Conservation (phyloP, 2,113 vertebrate genomes). For the Sapajus apella region DNA sequence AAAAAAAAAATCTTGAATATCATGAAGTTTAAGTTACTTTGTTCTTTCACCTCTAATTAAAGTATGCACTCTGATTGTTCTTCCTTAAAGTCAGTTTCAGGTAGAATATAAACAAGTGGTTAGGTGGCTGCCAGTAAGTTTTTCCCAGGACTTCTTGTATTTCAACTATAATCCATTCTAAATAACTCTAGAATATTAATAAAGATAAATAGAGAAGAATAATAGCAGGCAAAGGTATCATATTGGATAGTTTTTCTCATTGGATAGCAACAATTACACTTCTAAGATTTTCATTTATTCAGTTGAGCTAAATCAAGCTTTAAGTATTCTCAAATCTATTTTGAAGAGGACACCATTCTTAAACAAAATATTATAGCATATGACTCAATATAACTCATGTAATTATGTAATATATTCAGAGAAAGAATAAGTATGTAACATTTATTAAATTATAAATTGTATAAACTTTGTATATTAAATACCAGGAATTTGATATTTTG, state of each 20-base stretch:
- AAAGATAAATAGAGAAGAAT: neutral
- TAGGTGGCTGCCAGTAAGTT: neutral
- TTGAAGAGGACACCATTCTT: neutral
- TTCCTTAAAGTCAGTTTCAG: neutral
- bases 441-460: neutral
- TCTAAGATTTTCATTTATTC: neutral
- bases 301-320: neutral
- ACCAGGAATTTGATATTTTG: neutral
- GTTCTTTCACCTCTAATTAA: neutral
- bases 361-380: neutral
- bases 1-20: neutral
- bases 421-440: neutral
- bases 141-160: neutral
- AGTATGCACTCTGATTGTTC: neutral
- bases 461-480: neutral
- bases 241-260: neutral
- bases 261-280: neutral
- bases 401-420: neutral
- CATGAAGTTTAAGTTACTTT: neutral
- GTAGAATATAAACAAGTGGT: neutral
- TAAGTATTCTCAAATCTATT: neutral
- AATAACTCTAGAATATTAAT: neutral
- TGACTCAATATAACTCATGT: neutral
- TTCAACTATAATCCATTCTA: neutral
- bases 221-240: accelerated